A percentile compares a stretch with the other conserved stretches of the same genome.
phyloP scores from a whole-genome alignment of 2,797 vertebrate genomes.

The Pseudopleuronectes americanus region DNA sequence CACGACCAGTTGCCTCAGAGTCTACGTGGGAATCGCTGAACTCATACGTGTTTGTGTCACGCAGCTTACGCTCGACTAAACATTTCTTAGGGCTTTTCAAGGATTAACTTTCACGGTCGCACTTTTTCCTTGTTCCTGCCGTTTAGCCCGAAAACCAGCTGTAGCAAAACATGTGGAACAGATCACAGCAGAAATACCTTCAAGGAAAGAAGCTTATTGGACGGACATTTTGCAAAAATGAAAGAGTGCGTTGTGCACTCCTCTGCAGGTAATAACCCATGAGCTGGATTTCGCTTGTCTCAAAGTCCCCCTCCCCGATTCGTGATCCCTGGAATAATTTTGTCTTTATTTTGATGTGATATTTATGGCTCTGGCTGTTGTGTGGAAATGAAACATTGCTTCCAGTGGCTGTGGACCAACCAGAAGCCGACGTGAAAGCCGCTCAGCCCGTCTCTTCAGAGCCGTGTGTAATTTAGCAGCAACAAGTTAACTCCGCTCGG shows the following conservation, averaged over 20 bases:
- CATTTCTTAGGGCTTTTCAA: constrained; percentile 36
- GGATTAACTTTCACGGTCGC: constrained; percentile 22
- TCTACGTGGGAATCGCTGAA: neutral
- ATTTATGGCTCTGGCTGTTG: constrained; percentile 44
- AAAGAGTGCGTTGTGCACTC: constrained; percentile 39
- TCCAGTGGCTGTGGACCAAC: constrained; percentile 31
- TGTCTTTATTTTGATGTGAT: constrained; percentile 36
- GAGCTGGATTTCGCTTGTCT: constrained; percentile 45
- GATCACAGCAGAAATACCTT: constrained; percentile 42
- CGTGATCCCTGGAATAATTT: constrained; percentile 45
- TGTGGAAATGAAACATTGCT: constrained; percentile 43
- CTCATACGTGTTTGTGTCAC: neutral
- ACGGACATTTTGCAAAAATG: constrained; percentile 32
- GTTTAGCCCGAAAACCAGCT: constrained; percentile 36
- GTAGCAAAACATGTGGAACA: constrained; percentile 50
- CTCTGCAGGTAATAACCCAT: constrained; percentile 40
- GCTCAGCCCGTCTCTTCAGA: constrained; percentile 5
- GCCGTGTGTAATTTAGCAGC: constrained; percentile 45
- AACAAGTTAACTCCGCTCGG: constrained; percentile 28
- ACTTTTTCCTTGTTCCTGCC: neutral
- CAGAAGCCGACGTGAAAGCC: constrained; percentile 36
- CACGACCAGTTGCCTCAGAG: neutral
- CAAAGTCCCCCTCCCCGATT: constrained; percentile 11
- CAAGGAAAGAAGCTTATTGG: constrained; percentile 46
- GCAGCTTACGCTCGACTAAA: constrained; percentile 2